Evolutionary conservation across 2,113 vertebrate genomes (phyloP), one percentile per base, ranked within the genome.

Genomic region (Psilopsiagon aurifrons): DNA sequence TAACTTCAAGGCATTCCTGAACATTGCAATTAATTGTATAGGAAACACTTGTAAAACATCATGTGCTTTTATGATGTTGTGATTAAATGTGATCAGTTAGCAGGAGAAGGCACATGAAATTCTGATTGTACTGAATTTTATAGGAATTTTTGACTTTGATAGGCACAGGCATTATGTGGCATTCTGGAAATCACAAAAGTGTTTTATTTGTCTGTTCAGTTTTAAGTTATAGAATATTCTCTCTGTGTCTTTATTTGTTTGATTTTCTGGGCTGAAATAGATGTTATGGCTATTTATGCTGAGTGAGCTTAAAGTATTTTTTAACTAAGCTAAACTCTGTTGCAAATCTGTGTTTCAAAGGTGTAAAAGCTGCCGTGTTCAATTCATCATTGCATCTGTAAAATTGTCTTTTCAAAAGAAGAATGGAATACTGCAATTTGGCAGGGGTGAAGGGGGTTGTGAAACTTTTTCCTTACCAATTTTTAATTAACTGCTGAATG

Each of bases 401-500:
- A 86, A 83, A 62, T 0, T 86, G 66, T 57, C 25, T 93, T 90
- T 93, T 78, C 79, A 85, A 52, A 93, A 47, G 29, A 68, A 41
- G 28, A 92, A 11, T 1, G 3, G 52, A 70, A 84, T 79, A 44
- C 22, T 90, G 67, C 33, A 78, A 20, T 86, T 94, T 84, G 69
- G 43, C 81, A 60, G 57, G 51, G 66, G 20, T 47, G 35, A 70
- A 25, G 11, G 64, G 9, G 11, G 16, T 43, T 54, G 73, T 47
- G 67, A 93, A 66, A 68, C 86, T 90, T 85, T 90, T 93, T 79
- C 43, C 44, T 73, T 68, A 88, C 46, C 76, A 77, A 63, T 63
- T 94, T 96, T 88, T 92, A 96, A 95, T 96, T 96, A 94, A 79
- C 83, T 93, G 70, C 83, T 83, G 80, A 93, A 91, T 55, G 41